Conservation (phyloP, 2,797 vertebrate species). For the Alcedo atthis region DNA sequence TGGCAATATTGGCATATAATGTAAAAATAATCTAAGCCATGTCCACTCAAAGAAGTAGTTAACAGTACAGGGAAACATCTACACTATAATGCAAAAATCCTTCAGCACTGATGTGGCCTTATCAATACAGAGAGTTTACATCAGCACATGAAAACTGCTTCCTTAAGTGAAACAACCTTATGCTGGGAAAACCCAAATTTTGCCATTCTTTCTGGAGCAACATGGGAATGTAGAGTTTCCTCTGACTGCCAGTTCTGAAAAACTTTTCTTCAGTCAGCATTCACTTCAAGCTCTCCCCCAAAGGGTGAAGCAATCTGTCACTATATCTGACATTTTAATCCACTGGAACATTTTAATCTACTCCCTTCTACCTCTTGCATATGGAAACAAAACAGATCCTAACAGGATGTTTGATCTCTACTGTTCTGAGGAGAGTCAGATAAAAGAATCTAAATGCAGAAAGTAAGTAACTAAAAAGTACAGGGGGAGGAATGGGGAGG, state of each 20-base stretch:
- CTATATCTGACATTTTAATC: background rate
- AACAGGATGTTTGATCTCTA: background rate
- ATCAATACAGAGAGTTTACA: background rate
- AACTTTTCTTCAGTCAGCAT: background rate
- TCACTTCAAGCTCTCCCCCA: background rate
- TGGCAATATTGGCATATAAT: background rate
- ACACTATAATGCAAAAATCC: background rate
- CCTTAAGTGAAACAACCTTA: background rate
- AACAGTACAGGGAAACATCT: background rate
- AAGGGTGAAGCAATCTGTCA: background rate
- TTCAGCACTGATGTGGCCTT: background rate
- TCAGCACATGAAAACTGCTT: background rate
- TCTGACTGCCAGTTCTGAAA: background rate
- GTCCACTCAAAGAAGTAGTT: background rate
- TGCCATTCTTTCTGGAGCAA: background rate
- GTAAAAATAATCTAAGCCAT: background rate
- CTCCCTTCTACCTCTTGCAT: background rate
- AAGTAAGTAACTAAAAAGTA: background rate
- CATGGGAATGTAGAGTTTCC: background rate
- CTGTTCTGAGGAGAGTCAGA: background rate
- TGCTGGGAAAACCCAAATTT: background rate
- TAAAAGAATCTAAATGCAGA: background rate
- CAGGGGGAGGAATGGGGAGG: background rate
- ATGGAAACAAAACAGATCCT: background rate
- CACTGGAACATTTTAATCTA: background rate